These are phyloP conservation scores for Carapus acus DNA, from an alignment of 2,797 vertebrate genomes.

Conservation along the genomic window DNA sequence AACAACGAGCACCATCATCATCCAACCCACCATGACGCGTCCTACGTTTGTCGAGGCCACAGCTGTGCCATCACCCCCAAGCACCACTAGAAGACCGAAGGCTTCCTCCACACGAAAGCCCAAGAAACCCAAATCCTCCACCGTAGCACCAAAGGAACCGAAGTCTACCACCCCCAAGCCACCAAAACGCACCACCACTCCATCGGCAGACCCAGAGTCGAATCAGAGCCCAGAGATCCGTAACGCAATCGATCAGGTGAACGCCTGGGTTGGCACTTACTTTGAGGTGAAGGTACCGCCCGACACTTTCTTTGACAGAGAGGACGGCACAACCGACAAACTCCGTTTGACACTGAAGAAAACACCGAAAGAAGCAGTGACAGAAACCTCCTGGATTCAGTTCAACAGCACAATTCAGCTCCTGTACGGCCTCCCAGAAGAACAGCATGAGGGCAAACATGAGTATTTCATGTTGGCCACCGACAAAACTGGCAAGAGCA, in stretches of 20 bases:
- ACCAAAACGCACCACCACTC: constrained; percentile 77
- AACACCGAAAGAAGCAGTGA: constrained; percentile 80
- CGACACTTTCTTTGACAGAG: constrained; percentile 90
- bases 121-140: constrained; percentile 79
- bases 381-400: constrained; percentile 92
- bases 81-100: constrained; percentile 84
- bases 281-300: constrained; percentile 96
- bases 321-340: constrained; percentile 95
- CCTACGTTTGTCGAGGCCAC: constrained; percentile 84
- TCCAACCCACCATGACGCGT: constrained; percentile 86
- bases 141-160: constrained; percentile 79
- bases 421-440: constrained; percentile 90
- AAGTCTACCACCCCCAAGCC: constrained; percentile 78
- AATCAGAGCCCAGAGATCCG: constrained; percentile 83
- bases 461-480: constrained; percentile 97
- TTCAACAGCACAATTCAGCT: constrained; percentile 98
- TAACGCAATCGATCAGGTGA: constrained; percentile 92
- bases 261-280: constrained; percentile 92
- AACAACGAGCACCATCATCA: constrained; percentile 76
- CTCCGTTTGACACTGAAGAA: constrained; percentile 87
- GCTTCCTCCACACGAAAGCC: constrained; percentile 79
- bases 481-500: constrained; percentile 88
- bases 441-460: constrained; percentile 82
- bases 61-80: constrained; percentile 81
- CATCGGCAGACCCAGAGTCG: constrained; percentile 68